Evolutionary conservation across 2,888 invertebrate species (phyloP), one percentile per base, ranked within the genome.

Genomic region (Ethmia dodecea): DNA sequence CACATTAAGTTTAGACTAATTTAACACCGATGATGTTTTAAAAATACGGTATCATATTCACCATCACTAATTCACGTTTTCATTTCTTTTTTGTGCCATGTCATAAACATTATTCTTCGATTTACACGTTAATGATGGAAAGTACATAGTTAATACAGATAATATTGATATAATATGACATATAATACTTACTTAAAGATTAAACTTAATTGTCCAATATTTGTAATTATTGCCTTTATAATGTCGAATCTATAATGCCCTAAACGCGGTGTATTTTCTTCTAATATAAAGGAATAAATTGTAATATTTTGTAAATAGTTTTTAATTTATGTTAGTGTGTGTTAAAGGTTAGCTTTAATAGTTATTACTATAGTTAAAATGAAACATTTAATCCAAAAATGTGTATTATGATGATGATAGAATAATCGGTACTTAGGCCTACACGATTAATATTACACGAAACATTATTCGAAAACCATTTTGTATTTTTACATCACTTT

Each of bases 261-360:
- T 22, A 22, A 8, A 22, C n/a, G n/a, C 9, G n/a, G 22, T 22
- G 8, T 22, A 22, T 22, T 22, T 22, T 22, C n/a, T n/a, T n/a
- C n/a, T 22, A 22, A 22, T 9, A n/a, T n/a, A 22, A 22, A 22
- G 22, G n/a, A n/a, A n/a, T 22, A 22, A 35, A 22, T 59, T 84
- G 83, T 84, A 83, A 81, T 79, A 78, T 80, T 78, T 79, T 84
- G 81, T 86, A 84, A 71, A 84, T 81, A 83, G 60, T 54, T 60
- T 57, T 67, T 80, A 78, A 83, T 78, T 84, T 83, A 81, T 83
- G 65, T 59, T 64, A 66, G 60, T 47, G 62, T 54, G 69, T 73
- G 63, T 76, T 76, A 74, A 61, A 62, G 53, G 57, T 79, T 79
- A 86, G 83, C 84, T 86, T 86, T 86, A 86, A 84, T 84, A 83